Evolutionary conservation across 2,888 invertebrate species (phyloP).

Genomic region (Epinotia bilunana): DNA sequence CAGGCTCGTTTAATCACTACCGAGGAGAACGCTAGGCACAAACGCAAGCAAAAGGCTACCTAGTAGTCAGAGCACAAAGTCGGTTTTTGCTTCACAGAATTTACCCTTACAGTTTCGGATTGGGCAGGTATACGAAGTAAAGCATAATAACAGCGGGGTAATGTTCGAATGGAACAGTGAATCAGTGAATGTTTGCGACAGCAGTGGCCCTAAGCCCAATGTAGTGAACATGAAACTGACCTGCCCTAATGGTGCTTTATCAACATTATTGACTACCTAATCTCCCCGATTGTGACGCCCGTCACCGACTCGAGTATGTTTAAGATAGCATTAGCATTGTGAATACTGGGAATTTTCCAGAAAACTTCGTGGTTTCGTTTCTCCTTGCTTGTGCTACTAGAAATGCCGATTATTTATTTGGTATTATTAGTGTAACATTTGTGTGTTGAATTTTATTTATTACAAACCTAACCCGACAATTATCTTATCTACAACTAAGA

Average conservation of each 20-base stretch:
- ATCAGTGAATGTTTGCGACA: background rate
- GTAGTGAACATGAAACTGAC: slow-evolving; percentile 18
- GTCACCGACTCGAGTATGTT: background rate
- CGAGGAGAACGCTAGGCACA: too few relatives aligned
- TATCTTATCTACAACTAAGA: background rate
- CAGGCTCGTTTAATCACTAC: too few relatives aligned
- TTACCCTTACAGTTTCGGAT: too few relatives aligned
- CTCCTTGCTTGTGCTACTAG: background rate
- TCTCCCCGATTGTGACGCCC: slow-evolving; percentile 16
- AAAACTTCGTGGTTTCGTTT: background rate
- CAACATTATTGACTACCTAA: slow-evolving; percentile 7
- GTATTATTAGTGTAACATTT: background rate
- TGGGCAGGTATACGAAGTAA: too few relatives aligned
- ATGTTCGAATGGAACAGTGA: background rate
- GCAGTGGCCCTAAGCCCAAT: background rate
- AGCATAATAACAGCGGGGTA: too few relatives aligned
- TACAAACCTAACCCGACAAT: background rate
- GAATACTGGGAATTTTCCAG: slow-evolving; percentile 10
- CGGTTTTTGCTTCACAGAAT: too few relatives aligned
- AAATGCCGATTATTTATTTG: background rate
- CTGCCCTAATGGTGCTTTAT: slow-evolving; percentile 32
- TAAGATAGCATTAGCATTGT: slow-evolving; percentile 17
- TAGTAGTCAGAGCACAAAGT: too few relatives aligned
- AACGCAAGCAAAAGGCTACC: too few relatives aligned
- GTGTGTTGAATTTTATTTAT: background rate